Evolutionary conservation across 2,888 invertebrate species (phyloP), one percentile per base, ranked within the genome.

Genomic region (Agonopterix subpropinquella): DNA sequence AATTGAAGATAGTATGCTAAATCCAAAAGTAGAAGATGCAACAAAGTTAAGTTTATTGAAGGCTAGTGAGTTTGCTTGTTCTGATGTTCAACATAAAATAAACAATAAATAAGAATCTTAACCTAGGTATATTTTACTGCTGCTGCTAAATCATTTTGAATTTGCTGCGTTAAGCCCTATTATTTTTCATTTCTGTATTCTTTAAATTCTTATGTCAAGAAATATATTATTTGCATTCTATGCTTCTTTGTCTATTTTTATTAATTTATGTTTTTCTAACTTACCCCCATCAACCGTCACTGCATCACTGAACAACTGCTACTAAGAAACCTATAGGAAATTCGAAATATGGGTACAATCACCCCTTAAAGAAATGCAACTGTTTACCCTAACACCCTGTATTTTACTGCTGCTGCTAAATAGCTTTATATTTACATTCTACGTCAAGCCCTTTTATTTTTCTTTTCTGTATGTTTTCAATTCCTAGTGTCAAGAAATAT

Each of bases 1-100:
- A 63, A 70, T 74, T 42, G 49, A 61, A 11, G 62, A 65, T 41
- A 39, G 8, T 13, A 11, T 42, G n/a, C 2, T 42, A 13, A 42
- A 42, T 11, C 42, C 39, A 39, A 9, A 39, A 51, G 47, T 43
- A 57, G 70, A 1, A 49, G 36, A 1, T 47, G 52, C 7, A 46
- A 42, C 1, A 52, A 47, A 48, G 4, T 39, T 35, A 51, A 44
- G 4, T 43, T 35, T 15, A 37, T 18, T 15, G 36, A 41, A 37
- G 36, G 4, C 43, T 39, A 39, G 39, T n/a, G n/a, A 39, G n/a
- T n/a, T n/a, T n/a, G 9, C 9, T 10, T n/a, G 10, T 37, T 37
- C 37, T 9, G 9, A 9, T 39, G 9, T 39, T 9, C n/a, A n/a
- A 10, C 1, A 37, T 37, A 10, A 10, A n/a, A n/a, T 1, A n/a